A percentile compares a stretch with the other conserved stretches of the same genome.
These are phyloP conservation scores for Euwallacea fornicatus DNA, from an alignment of 1,140 invertebrate genomes.

Conservation along the genomic window DNA sequence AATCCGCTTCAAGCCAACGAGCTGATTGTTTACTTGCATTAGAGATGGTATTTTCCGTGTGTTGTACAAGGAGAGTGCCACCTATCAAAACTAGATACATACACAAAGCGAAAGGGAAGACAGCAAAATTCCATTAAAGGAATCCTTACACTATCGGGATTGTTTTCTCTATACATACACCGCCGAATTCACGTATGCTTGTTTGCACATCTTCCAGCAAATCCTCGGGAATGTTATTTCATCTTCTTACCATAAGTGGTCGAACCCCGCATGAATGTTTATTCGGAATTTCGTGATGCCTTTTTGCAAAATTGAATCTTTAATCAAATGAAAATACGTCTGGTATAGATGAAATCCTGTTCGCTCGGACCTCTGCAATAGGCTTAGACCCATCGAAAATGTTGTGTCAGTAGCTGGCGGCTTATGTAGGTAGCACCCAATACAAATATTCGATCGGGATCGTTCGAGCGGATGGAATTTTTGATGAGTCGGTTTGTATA, in stretches of 20 bases:
- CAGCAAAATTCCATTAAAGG: constrained; percentile 9
- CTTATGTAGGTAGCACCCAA: not conserved
- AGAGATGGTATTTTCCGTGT: too few species aligned
- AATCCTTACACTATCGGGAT: constrained; percentile 3
- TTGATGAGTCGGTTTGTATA: constrained; percentile 16
- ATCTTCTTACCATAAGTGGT: constrained; percentile 34
- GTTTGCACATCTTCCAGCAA: constrained; percentile 25
- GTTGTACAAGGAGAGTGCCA: too few species aligned
- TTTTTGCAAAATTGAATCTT: constrained; percentile 35
- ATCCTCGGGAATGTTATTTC: constrained; percentile 33
- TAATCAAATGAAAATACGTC: constrained; percentile 33
- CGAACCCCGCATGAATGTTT: constrained; percentile 27
- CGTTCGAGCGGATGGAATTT: constrained; percentile 24
- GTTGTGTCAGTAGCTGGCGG: constrained; percentile 23
- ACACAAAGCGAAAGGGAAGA: not conserved
- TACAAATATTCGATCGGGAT: constrained; percentile 18
- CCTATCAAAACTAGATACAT: not conserved
- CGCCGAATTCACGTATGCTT: constrained; percentile 5
- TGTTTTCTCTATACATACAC: constrained; percentile 15
- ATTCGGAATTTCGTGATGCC: constrained; percentile 26
- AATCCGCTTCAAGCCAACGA: not conserved
- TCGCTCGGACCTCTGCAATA: constrained; percentile 29
- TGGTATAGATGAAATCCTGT: constrained; percentile 12
- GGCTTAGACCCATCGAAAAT: constrained; percentile 27
- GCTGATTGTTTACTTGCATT: too few species aligned